phyloP scores from a whole-genome alignment of 2,888 invertebrate species.

The Danaus chrysippus region DNA sequence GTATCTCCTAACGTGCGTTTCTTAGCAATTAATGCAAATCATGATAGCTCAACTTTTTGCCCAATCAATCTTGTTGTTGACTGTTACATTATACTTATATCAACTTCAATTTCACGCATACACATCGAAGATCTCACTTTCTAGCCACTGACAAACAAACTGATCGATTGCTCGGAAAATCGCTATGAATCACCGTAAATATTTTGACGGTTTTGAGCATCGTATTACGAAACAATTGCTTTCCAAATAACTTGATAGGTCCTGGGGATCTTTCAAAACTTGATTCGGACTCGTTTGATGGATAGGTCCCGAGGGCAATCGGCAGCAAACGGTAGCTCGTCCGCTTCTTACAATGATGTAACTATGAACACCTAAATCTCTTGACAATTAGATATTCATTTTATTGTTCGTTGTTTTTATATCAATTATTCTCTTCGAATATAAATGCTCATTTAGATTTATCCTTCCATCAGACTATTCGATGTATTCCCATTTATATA shows the following conservation, averaged over 20 bases:
- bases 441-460: too few species aligned
- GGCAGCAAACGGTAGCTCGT: constrained; percentile 53
- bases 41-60: constrained; percentile 16
- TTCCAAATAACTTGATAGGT: constrained; percentile 49
- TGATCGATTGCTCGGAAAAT: constrained; percentile 74
- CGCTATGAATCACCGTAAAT: constrained; percentile 66
- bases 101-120: constrained; percentile 67
- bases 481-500: too few species aligned
- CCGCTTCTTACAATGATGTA: constrained; percentile 26
- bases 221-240: constrained; percentile 74
- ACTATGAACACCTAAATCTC: constrained; percentile 25
- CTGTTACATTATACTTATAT: constrained; percentile 51
- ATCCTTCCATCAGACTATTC: too few species aligned
- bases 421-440: too few species aligned
- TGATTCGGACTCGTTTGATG: constrained; percentile 65
- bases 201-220: constrained; percentile 69
- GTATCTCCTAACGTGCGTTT: background rate
- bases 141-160: constrained; percentile 42
- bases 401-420: constrained; percentile 6
- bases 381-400: constrained; percentile 10
- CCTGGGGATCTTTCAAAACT: constrained; percentile 58
- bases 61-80: constrained; percentile 40
- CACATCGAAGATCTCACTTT: constrained; percentile 54
- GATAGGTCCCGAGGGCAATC: constrained; percentile 66
- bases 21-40: constrained; percentile 1